Conservation (phyloP, 2,797 vertebrate species). For the Anabacerthia variegaticeps region DNA sequence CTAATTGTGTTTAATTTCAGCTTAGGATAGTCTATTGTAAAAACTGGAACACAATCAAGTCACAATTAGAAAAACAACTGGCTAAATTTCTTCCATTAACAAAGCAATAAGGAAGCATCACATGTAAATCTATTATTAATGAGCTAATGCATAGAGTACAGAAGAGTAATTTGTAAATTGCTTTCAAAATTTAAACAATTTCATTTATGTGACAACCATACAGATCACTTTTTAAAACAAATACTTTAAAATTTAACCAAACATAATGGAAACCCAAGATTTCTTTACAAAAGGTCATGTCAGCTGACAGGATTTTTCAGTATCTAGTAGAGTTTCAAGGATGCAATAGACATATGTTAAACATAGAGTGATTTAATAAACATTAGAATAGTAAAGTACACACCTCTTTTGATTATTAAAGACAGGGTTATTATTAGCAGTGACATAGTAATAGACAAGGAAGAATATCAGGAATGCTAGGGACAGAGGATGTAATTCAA, state of each 20-base stretch:
- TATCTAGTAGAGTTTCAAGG: neutral
- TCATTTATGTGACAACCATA: neutral
- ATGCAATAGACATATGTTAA: neutral
- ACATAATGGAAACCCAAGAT: neutral
- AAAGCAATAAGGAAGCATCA: neutral
- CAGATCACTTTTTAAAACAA: neutral
- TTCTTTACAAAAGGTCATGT: neutral
- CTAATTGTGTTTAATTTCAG: neutral
- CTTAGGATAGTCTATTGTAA: neutral
- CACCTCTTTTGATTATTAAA: neutral
- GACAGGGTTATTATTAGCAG: neutral
- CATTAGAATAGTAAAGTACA: neutral
- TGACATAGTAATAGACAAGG: neutral
- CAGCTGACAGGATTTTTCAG: neutral
- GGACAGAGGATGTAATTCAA: constrained; percentile 7
- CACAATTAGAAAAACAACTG: neutral
- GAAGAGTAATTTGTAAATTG: neutral
- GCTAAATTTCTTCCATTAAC: constrained; percentile 17
- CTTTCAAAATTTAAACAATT: constrained; percentile 1
- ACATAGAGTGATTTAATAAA: constrained; percentile 10
- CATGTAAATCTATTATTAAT: constrained; percentile 14
- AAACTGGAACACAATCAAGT: constrained; percentile 10
- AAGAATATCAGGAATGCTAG: neutral
- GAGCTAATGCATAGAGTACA: neutral
- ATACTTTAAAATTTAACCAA: neutral